Percentiles rank a stretch among this genome's conserved stretches.
These are phyloP conservation scores for Eurypyga helias DNA, from an alignment of 2,113 vertebrate genomes.

Conservation along the genomic window DNA sequence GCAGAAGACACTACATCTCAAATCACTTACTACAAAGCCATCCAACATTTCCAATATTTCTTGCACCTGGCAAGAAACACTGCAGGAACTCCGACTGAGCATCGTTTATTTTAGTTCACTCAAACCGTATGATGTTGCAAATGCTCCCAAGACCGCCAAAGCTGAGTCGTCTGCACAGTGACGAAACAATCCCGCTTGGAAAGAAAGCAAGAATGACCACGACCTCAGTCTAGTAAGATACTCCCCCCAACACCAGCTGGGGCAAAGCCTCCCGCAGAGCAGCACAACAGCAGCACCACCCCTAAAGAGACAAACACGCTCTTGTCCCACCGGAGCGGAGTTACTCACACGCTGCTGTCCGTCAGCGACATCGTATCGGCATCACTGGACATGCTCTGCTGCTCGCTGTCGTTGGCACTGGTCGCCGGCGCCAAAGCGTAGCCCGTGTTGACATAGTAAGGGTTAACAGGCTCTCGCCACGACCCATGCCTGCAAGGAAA, in stretches of 20 bases:
- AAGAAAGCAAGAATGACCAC: background rate
- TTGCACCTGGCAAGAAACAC: background rate
- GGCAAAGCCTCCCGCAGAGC: background rate
- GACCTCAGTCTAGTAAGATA: background rate
- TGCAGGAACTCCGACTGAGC: rapidly evolving
- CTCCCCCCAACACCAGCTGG: background rate
- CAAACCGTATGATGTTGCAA: background rate
- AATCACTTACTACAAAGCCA: background rate
- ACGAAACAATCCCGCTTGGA: background rate
- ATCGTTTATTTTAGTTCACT: background rate
- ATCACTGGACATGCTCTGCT: conserved; percentile 99
- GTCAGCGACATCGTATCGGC: conserved; percentile 95
- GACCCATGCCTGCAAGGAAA: conserved; percentile 77
- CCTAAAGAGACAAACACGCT: rapidly evolving
- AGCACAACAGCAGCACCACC: background rate
- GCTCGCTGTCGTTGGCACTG: conserved; percentile 98
- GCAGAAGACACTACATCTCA: background rate
- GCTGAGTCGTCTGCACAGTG: background rate
- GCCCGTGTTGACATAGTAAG: conserved; percentile 95
- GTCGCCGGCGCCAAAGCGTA: conserved; percentile 93
- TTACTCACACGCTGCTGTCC: conserved; percentile 91
- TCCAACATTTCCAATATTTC: background rate
- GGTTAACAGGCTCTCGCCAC: conserved; percentile 91
- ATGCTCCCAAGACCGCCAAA: background rate
- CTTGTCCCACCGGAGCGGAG: background rate